Conservation (phyloP, 92 coral and sea anemone species). For the Palythoa caribaeorum region DNA sequence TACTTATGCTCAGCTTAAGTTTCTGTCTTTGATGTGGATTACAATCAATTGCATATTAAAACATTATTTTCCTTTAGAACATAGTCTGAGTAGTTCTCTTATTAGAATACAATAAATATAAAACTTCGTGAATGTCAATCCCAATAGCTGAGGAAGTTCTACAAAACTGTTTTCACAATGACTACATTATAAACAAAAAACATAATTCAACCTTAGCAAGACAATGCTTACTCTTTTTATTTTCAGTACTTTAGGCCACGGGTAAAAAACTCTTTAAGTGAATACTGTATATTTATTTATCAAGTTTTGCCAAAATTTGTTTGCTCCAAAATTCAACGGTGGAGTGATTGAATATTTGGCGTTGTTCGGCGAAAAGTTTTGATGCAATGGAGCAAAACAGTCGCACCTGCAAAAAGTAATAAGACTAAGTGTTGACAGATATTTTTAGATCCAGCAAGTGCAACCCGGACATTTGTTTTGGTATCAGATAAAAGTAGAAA, state of each 20-base stretch:
- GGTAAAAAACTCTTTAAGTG: background rate
- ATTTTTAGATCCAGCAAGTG: background rate
- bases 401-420: background rate
- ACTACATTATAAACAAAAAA: too few species aligned
- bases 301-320: background rate
- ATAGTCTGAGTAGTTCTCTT: too few species aligned
- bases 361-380: background rate
- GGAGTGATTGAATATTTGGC: background rate
- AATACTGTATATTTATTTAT: background rate
- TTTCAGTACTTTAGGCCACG: background rate
- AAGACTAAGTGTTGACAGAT: background rate
- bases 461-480: background rate
- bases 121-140: too few species aligned
- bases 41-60: too few species aligned
- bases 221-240: background rate
- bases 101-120: too few species aligned
- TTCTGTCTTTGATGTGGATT: too few species aligned
- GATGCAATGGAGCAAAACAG: conserved; percentile 9
- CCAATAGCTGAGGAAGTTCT: too few species aligned
- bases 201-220: too few species aligned
- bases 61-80: too few species aligned
- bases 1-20: too few species aligned
- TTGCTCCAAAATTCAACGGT: background rate
- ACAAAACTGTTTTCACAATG: too few species aligned
- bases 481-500: too few species aligned